phyloP scores from a whole-genome alignment of 2,888 invertebrate species.

The Clusia tigrina region DNA sequence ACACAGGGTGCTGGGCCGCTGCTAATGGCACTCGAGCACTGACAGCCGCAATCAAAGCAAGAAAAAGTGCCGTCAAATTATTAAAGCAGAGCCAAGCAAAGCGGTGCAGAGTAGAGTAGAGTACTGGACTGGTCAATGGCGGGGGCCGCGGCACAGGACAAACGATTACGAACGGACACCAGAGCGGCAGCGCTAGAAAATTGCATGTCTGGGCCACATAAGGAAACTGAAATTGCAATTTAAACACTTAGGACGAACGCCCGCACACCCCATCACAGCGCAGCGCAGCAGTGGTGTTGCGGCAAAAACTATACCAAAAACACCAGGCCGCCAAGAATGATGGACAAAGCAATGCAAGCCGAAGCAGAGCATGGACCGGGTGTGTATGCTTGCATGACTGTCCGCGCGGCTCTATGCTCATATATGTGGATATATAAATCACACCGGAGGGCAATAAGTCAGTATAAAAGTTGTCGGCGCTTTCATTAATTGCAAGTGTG shows the following conservation, averaged over 20 bases:
- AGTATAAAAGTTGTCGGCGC: constrained; percentile 26
- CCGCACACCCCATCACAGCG: constrained; percentile 36
- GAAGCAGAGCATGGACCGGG: too few species aligned
- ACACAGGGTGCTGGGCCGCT: neutral
- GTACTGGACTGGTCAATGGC: neutral
- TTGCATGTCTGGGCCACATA: neutral
- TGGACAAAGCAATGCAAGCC: too few species aligned
- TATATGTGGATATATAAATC: constrained; percentile 26
- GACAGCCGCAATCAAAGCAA: neutral
- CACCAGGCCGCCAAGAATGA: constrained; percentile 36
- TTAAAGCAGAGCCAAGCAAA: too few species aligned
- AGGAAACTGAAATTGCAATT: neutral
- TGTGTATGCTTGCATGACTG: constrained; percentile 30
- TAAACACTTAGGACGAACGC: neutral
- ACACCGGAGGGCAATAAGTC: constrained; percentile 26
- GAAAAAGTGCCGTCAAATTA: neutral
- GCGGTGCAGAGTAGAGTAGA: neutral
- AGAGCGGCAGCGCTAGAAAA: too few species aligned
- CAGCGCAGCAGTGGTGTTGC: constrained; percentile 33
- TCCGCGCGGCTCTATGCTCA: constrained; percentile 30
- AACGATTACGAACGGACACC: too few species aligned
- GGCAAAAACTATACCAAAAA: too few species aligned
- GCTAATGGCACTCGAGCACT: neutral
- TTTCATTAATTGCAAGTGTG: constrained; percentile 26
- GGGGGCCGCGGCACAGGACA: neutral